These are phyloP conservation scores for Callithrix jacchus DNA, from an alignment of 2,113 vertebrate genomes.

Conservation along the genomic window DNA sequence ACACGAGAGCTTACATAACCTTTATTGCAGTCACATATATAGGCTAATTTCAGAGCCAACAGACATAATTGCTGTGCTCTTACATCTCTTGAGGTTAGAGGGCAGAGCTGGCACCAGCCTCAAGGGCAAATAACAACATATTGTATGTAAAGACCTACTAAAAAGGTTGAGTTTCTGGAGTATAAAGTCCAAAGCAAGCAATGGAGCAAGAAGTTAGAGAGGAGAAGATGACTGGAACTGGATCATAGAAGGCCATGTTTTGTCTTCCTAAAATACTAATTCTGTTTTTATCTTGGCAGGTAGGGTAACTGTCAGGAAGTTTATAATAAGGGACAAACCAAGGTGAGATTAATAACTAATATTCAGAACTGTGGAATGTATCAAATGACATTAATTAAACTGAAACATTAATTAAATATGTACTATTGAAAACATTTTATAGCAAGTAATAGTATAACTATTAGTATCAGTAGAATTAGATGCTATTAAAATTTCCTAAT, in stretches of 20 bases:
- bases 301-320: background rate
- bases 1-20: background rate
- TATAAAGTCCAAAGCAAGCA: background rate
- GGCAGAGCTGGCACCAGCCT: background rate
- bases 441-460: background rate
- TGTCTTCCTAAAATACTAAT: background rate
- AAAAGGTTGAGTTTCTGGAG: background rate
- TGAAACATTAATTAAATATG: background rate
- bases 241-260: background rate
- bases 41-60: background rate
- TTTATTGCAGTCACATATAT: background rate
- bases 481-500: background rate
- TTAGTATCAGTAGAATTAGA: background rate
- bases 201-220: background rate
- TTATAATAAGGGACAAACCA: background rate
- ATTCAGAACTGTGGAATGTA: background rate
- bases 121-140: background rate
- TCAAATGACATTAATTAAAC: background rate
- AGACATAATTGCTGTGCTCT: background rate
- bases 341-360: background rate
- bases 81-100: background rate
- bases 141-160: too few species aligned
- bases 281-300: background rate
- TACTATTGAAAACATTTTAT: background rate
- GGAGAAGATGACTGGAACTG: background rate